These are phyloP conservation scores for Synaphobranchus kaupii DNA, from an alignment of 2,797 vertebrate species.

Conservation along the genomic window DNA sequence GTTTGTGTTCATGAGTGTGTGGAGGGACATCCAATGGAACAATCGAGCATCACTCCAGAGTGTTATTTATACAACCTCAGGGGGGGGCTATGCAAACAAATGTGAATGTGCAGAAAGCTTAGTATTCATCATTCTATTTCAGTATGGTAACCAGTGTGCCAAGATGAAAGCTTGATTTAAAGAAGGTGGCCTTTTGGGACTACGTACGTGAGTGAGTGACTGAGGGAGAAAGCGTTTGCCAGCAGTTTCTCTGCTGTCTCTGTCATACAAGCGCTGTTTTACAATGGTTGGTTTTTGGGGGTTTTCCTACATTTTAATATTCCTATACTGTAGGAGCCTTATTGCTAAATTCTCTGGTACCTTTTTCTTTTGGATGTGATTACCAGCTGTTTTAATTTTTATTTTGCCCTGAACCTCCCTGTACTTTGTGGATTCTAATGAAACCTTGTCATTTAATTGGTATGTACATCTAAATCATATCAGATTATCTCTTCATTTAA, in stretches of 20 bases:
- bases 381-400: background rate
- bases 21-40: background rate
- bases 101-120: background rate
- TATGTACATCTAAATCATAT: constrained; percentile 26
- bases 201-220: background rate
- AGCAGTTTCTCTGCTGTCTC: background rate
- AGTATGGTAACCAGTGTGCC: background rate
- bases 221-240: background rate
- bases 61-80: background rate
- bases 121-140: background rate
- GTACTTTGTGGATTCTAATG: constrained; percentile 12
- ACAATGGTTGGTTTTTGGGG: constrained; percentile 16
- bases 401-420: background rate
- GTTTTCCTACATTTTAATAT: constrained; percentile 13
- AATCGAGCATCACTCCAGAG: background rate
- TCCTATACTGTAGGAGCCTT: constrained; percentile 24
- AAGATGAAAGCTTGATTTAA: background rate
- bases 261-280: background rate
- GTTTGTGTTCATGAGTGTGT: background rate
- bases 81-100: constrained; percentile 12
- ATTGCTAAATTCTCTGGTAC: background rate
- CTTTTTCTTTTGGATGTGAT: constrained; percentile 20
- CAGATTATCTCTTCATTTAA: constrained; percentile 35
- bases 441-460: constrained; percentile 29
- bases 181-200: constrained; percentile 3